Evolutionary conservation across 2,888 invertebrate species (phyloP), one percentile per base, ranked within the genome.

Genomic region (Melanotus villosus): DNA sequence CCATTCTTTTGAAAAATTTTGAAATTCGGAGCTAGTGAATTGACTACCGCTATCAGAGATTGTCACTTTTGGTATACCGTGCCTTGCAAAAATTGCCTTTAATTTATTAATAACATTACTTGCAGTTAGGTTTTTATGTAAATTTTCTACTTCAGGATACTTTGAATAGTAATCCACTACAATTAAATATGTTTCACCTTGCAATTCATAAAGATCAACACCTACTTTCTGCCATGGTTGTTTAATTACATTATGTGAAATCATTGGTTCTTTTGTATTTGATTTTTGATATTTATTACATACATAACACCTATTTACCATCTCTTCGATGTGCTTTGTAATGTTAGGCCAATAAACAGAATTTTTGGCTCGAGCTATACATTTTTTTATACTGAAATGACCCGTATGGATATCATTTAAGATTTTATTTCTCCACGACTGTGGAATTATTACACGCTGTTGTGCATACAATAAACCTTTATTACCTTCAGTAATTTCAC

Each of bases 191-290:
- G 50, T 57, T 32, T 66, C 34, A 18, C 47, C 57, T 19, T 38
- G 2, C 1, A 57, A 16, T 38, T 68, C 54, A 41, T 47, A 68
- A 21, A 70, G 16, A 47, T 70, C 70, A 12, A 41, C n/a, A 2
- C 65, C 70, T 12, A 70, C 18, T 41, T 52, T 70, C 52, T 70
- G 45, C 63, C 67, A 70, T 12, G 67, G 70, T 47, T 30, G 2
- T 16, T 41, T 47, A 26, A 60, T 59, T 6, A 62, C 57, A 10
- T 54, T 18, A 36, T 60, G 60, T 32, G 52, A 26, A 6, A 43
- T 54, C 18, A 66, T 32, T 2, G 52, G 52, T 60, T 69, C 60
- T 54, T 66, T 70, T 38, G 10, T 26, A 18, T 67, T 65, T 32
- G 41, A 52, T 4, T 64, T 68, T 19, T 19, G 10, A 34, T 38